Base-by-base conservation (phyloP, 2,113 vertebrate species). In the Rhinolophus sinicus region DNA sequence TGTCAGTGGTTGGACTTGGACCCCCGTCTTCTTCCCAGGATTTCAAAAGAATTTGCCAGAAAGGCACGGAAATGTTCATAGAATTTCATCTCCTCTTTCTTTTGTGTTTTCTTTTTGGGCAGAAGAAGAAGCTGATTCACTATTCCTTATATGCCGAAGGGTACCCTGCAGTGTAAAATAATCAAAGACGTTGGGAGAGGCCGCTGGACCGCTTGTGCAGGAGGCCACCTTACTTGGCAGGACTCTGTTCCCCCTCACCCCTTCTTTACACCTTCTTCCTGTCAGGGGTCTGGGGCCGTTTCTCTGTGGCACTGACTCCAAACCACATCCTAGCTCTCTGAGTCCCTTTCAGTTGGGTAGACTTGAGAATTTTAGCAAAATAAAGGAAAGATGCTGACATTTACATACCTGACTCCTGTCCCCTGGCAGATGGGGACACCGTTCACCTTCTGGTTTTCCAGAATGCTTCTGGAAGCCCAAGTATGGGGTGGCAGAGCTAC, bases 161-260 rank as follows among this genome's bases (percentile, higher is more conserved):
- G 77, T 0, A 0, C 86, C 64, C 44, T 18, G 15, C 4, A 3
- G 56, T 91, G 56, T 78, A 47, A 91, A 80, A 19, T 38, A 83
- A 75, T 60, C 86, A 50, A 30, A 67, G 67, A 47, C 15, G 18
- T 6, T 33, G 67, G 95, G 67, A 40, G 83, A 50, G 69, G 77
- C 8, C 18, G 19, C 30, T 1, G 5, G 72, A 38, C 54, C 16
- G 2, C 50, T 10, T 30, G 50, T 8, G 6, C 5, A 0, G 0
- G 30, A 64, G 77, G 64, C 44, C 28, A 6, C 10, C 0, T 10
- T 56, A 13, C 24, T 44, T 30, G 44, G 24, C 3, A 13, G 58
- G 58, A 28, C 44, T 72, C 10, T 10, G 0, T 65, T 12, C 47
- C 50, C 14, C 60, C 30, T 44, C 6, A 35, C 2, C n/a, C 11